Base-by-base conservation (phyloP, 2,113 vertebrate genomes). In the Anoplopoma fimbria region DNA sequence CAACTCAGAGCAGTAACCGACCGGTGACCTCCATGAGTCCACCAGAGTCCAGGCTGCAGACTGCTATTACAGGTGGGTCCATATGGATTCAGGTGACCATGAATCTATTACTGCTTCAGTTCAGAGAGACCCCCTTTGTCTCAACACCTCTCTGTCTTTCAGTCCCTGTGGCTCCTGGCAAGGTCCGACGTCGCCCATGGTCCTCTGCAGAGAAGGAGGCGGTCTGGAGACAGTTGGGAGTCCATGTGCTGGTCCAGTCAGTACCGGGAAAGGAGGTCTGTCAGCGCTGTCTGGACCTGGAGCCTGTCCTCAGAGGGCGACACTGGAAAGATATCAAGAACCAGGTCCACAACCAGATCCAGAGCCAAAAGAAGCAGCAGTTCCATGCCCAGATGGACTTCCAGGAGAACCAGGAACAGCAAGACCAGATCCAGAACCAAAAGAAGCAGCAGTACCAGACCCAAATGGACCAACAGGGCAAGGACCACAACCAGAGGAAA, bases 261-360 rank as follows among this genome's bases (percentile, higher is more conserved):
- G 90, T 93, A 6, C 91, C 90, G 0, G 91, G 91, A 4, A 93
- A 93, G 45, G 91, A 93, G 36, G 87, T 88, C 69, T 93, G 91
- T 69, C 88, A 91, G 81, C 79, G 84, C 15, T 93, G 90, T 60
- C 84, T 91, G 73, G 92, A 89, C 70, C 53, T 90, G 4, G 90
- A 91, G 21, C 92, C 90, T 0, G 87, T 82, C 34, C 92, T 91
- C 15, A 88, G 69, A 53, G 89, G 89, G 2, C 60, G 90, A 38
- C 90, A 89, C 80, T 93, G 92, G 92, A 93, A 91, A 51, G 88
- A 93, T 49, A 67, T 93, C 17, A 93, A 93, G 69, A 91, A 91
- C 85, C 90, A 93, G 75, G 49, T 93, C 58, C 86, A 93, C 64
- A 91, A 93, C 77, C 91, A 91, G 73, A 93, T 91, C 81, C 90